Base-by-base conservation (phyloP, 2,113 vertebrate species). In the Taurulus bubalis region DNA sequence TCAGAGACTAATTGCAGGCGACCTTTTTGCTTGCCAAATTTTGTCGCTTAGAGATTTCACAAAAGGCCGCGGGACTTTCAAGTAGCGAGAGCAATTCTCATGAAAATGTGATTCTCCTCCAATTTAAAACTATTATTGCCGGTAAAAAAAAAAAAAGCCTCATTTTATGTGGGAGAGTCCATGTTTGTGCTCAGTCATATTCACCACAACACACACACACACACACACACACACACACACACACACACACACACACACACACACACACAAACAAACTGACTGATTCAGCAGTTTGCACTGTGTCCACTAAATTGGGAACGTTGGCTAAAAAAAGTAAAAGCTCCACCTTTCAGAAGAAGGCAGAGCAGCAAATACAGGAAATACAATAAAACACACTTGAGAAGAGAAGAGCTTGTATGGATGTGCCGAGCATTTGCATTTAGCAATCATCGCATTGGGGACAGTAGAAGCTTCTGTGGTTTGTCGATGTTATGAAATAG, bases 261-360 rank as follows among this genome's bases (percentile, higher is more conserved):
- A 87, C 40, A 53, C 22, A 70, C 80, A 87, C 82, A 89, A 81
- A 87, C 80, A 88, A 78, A 86, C 34, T 62, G 73, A 87, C 58
- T 26, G 55, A 68, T 85, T 92, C 88, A 92, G 92, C 92, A 88
- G 74, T 93, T 89, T 90, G 77, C 32, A 71, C 74, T 75, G 75
- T 75, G 67, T 77, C 72, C 53, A 32, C 71, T 74, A 67, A 93
- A 91, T 28, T 69, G 85, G 73, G 45, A 64, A 47, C 30, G 42
- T 28, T 65, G 69, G 85, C 70, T 36, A 69, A 80, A 70, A 69
- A 69, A 49, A 40, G 71, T 77, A 79, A 71, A 71, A 53, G 68
- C 85, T 86, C 8, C 78, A 75, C 71, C 75, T 84, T 78, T 89
- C 71, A 89, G 71, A 78, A 76, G 56, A 73, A 6, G 51, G 75